Evolutionary conservation across 2,888 invertebrate genomes (phyloP), one percentile per base, ranked within the genome.

Genomic region (Saturnia japonica): DNA sequence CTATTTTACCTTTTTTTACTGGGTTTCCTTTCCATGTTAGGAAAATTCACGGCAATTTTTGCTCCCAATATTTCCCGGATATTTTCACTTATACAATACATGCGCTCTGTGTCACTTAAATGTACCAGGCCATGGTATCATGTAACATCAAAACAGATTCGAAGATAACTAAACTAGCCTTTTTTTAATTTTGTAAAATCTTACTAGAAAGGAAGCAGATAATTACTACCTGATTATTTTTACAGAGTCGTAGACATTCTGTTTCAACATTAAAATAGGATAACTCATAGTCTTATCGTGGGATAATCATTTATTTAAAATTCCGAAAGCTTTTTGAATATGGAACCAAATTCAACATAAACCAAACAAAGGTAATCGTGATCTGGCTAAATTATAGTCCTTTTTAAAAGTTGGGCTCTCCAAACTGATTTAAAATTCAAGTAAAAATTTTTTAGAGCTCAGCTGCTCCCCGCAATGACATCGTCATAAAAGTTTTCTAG

Each of bases 371-470:
- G 75, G 78, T 73, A 73, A 76, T 72, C 78, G 78, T 80, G 81
- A 80, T 82, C 77, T 73, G 76, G 81, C 81, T 84, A 84, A 82
- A 82, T 84, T 81, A 76, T 73, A 47, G 40, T 60, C 12, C 45
- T 54, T 71, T 47, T 40, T 1, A 60, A 14, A 60, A 6, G 12
- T 60, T 60, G 57, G 12, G 47, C 40, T 62, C 16, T 25, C 28
- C 40, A 66, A 70, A 67, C 60, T 69, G 40, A 68, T 70, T 74
- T 71, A 69, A 71, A 67, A 71, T 40, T 54, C 69, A 19, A 54
- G 28, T 71, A 71, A 60, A 71, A 76, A 77, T n/a, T 64, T 47
- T 34, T 60, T 11, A 14, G 62, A n/a, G 68, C 51, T 54, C 71
- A 71, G 71, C 68, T 71, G 71, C 51, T 57, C 70, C 47, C 70